Base-by-base conservation (phyloP, 1,140 invertebrate genomes). In the Brachystomella parvula region DNA sequence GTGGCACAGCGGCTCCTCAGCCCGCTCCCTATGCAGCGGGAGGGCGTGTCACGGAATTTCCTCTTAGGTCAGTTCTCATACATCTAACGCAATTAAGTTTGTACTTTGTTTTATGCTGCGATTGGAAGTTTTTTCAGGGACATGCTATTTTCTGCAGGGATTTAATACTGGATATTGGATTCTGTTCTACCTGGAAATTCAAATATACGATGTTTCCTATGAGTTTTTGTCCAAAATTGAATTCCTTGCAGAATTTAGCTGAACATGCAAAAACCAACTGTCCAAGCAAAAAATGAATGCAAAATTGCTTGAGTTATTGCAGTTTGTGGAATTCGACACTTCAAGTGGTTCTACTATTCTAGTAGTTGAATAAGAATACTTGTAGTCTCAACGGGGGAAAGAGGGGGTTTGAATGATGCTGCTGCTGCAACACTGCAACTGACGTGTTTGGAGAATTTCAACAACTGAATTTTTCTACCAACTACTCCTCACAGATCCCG, bases 31-130 rank as follows among this genome's bases (percentile, higher is more conserved):
- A 56, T n/a, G 2, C 19, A 33, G 24, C 15, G 2, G 19, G 47
- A 31, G 28, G 24, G 26, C 44, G 53, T 26, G 58, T 35, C 28
- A 68, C 62, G n/a, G 67, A 68, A 19, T 68, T 68, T 44, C 67
- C 67, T 44, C 58, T 68, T 30, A 64, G 67, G 67, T 68, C 3
- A 47, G 60, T 53, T 6, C 12, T 15, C 12, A 53, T 9, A 26
- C 6, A 15, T 53, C 24, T 24, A 26, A 12, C 12, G 9, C 39
- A 44, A 44, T 53, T 53, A 53, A 53, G 49, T 53, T 53, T 53
- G n/a, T 19, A 53, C 6, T 17, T 19, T 6, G 24, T 15, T 53
- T 53, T 26, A 53, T 12, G 24, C 6, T 17, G 3, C 49, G 24
- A 6, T 39, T 39, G 35, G 19, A 19, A 39, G 19, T 6, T 9